These are phyloP conservation scores for Autographa gamma DNA, from an alignment of 2,888 invertebrate genomes.

Conservation along the genomic window DNA sequence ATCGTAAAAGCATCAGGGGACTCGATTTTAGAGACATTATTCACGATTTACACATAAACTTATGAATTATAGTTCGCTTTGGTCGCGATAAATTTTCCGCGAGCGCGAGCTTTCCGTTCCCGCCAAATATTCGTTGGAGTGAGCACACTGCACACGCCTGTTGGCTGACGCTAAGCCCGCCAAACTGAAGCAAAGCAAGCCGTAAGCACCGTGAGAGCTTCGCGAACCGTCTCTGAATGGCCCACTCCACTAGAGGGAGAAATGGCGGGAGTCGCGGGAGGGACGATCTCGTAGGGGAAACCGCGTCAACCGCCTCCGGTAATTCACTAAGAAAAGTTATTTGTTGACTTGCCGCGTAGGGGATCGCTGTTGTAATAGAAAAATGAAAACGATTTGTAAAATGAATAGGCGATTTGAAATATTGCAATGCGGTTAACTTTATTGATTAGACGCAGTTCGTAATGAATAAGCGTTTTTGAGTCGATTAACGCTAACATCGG, in stretches of 20 bases:
- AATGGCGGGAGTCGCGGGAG: slow-evolving; percentile 86
- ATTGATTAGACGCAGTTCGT: slow-evolving; percentile 18
- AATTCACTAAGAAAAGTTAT: slow-evolving; percentile 89
- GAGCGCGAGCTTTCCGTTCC: slow-evolving; percentile 73
- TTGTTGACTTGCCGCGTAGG: slow-evolving; percentile 79
- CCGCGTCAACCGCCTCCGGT: slow-evolving; percentile 85
- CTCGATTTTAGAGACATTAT: slow-evolving; percentile 70
- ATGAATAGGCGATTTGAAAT: slow-evolving; percentile 56
- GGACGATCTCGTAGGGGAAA: slow-evolving; percentile 86
- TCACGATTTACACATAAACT: slow-evolving; percentile 80
- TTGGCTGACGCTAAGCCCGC: slow-evolving; percentile 81
- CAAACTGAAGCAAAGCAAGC: slow-evolving; percentile 79
- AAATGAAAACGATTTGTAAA: slow-evolving; percentile 74
- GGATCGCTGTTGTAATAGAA: slow-evolving; percentile 76
- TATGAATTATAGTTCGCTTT: slow-evolving; percentile 51
- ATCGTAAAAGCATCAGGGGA: slow-evolving; percentile 72
- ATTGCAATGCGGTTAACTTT: slow-evolving; percentile 28
- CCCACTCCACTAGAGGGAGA: slow-evolving; percentile 85
- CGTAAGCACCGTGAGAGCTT: slow-evolving; percentile 83
- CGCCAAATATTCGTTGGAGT: slow-evolving; percentile 75
- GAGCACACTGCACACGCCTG: slow-evolving; percentile 74
- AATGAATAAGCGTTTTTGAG: background rate
- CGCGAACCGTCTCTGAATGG: slow-evolving; percentile 87
- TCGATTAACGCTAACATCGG: background rate
- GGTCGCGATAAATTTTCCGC: slow-evolving; percentile 59